Evolutionary conservation across 2,888 invertebrate species (phyloP).

Genomic region (Bugula neritina): DNA sequence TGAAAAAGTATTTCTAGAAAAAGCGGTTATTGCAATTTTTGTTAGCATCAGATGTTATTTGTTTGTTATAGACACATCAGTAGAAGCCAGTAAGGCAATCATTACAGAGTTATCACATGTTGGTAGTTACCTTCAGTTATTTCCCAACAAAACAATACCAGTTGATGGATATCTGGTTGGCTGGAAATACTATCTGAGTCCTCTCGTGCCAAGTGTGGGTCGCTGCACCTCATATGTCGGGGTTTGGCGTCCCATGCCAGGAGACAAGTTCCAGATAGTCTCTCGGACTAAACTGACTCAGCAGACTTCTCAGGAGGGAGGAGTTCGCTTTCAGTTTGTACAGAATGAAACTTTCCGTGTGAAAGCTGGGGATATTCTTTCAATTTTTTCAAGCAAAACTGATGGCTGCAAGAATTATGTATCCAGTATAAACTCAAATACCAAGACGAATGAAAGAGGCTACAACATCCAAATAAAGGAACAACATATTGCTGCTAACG

Average conservation of each 20-base stretch:
- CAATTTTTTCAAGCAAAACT: neutral
- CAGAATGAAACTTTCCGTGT: neutral
- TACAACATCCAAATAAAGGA: too few species aligned
- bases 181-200: neutral
- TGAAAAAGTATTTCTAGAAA: too few species aligned
- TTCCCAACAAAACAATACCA: neutral
- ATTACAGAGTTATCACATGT: neutral
- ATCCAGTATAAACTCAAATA: neutral
- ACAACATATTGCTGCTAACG: neutral
- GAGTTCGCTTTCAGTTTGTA: neutral
- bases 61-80: too few species aligned
- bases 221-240: neutral
- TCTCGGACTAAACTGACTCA: neutral
- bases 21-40: too few species aligned
- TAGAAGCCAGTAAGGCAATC: neutral
- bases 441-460: neutral
- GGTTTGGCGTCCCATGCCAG: neutral
- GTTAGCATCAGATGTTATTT: too few species aligned
- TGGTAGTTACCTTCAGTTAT: neutral
- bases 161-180: neutral
- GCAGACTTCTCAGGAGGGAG: neutral
- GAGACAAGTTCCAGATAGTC: neutral
- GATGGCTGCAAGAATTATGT: neutral
- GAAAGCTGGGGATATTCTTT: neutral
- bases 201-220: neutral